These are phyloP conservation scores for Colinus virginianus DNA, from an alignment of 2,113 vertebrate genomes.

Conservation along the genomic window DNA sequence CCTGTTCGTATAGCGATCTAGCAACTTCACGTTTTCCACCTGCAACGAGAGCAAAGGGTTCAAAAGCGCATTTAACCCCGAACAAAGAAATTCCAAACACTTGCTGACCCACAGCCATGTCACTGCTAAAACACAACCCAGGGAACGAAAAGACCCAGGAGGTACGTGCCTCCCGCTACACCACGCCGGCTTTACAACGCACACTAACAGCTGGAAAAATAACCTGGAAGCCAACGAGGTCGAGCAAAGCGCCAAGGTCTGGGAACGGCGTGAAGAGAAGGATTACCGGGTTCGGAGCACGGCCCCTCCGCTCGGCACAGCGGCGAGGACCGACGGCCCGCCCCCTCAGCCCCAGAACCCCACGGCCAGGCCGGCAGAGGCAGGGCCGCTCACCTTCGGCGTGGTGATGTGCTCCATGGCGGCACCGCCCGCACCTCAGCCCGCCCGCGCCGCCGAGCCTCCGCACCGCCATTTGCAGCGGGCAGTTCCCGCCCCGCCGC, in stretches of 20 bases:
- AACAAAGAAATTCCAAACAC: not conserved
- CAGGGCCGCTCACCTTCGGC: conserved; percentile 66
- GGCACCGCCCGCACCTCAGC: not conserved
- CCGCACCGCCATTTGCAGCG: not conserved
- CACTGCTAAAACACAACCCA: not conserved
- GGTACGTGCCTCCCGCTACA: not conserved
- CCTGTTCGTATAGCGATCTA: conserved; percentile 78
- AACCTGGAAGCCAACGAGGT: not conserved
- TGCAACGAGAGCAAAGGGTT: not conserved
- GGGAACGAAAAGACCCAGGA: accelerated
- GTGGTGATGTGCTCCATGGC: conserved; percentile 77
- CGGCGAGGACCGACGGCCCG: no score
- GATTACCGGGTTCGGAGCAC: not conserved
- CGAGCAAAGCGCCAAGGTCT: not conserved
- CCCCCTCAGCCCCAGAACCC: no score
- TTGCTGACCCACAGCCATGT: accelerated
- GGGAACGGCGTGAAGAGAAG: not conserved
- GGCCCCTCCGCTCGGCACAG: not conserved
- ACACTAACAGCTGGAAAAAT: not conserved
- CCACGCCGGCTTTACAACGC: not conserved
- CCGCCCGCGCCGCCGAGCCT: not conserved
- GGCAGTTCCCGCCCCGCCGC: not conserved
- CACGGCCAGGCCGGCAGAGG: no score
- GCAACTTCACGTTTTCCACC: conserved; percentile 84
- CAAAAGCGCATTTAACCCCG: not conserved